Evolutionary conservation across 2,797 vertebrate genomes (phyloP), one percentile per base, ranked within the genome.

Genomic region (Gadopsis marmoratus): DNA sequence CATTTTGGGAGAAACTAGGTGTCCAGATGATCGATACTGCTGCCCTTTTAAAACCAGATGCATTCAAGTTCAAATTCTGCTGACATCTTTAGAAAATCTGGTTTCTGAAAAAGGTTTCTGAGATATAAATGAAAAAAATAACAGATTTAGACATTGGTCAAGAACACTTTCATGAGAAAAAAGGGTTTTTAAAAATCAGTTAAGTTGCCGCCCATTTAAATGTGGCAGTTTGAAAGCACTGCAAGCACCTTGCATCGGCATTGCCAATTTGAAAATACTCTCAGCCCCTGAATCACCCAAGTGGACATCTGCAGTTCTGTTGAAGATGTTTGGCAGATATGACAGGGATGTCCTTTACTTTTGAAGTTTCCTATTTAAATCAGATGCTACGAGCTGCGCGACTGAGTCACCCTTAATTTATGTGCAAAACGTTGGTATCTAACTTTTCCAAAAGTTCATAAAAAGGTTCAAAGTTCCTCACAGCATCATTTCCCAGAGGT

Each of bases 211-310:
- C 31, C 23, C 33, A 26, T 69, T 75, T 69, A 50, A 51, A 51
- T 76, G 60, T 11, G 0, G 26, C 6, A 47, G 47, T 58, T 59
- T 73, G 50, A 68, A 48, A 68, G 26, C 0, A 12, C 51, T 71
- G 61, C 45, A 53, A 16, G 66, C 82, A 86, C 80, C 69, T 84
- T 82, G 76, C 76, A 76, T 31, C 41, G 60, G 55, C 80, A 62
- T 69, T 37, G 0, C 41, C 31, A n/a, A 14, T 9, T 33, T 26
- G 7, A 67, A 60, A 77, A 41, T 14, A 21, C 53, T 29, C 8
- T 47, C 41, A 56, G 54, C n/a, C 1, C 26, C 31, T 58, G 43
- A 73, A 70, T 63, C 16, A 63, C n/a, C 37, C 67, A n/a, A 39
- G 45, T 16, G 53, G 35, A 70, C 33, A 58, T 39, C 47, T 53